Evolutionary conservation across 2,113 vertebrate genomes (phyloP).

Genomic region (Catagonus wagneri): DNA sequence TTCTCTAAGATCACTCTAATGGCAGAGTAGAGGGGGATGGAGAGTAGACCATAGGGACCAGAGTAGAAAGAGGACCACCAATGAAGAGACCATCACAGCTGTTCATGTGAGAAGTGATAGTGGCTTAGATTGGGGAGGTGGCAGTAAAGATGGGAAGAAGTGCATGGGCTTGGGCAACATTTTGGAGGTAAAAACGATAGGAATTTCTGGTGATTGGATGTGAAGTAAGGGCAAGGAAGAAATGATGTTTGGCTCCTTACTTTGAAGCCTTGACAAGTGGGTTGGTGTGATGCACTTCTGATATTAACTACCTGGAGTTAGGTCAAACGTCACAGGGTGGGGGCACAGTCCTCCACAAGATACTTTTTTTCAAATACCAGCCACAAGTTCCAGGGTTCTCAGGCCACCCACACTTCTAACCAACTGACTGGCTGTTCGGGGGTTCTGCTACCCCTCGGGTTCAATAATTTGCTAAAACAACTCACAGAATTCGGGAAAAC

Average conservation of each 20-base stretch:
- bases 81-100: accelerated
- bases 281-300: not conserved
- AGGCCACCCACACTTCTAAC: not conserved
- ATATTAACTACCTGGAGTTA: not conserved
- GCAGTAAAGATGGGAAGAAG: not conserved
- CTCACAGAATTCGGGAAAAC: not conserved
- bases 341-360: not conserved
- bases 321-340: no score
- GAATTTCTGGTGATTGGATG: not conserved
- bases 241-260: not conserved
- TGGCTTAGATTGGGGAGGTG: not conserved
- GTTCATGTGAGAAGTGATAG: not conserved
- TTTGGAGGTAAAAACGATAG: not conserved
- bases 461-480: not conserved
- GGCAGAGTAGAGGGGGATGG: not conserved
- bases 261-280: not conserved
- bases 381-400: not conserved
- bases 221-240: not conserved
- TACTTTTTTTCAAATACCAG: not conserved
- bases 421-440: not conserved
- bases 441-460: not conserved
- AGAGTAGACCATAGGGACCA: not conserved
- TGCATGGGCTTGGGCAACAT: not conserved
- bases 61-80: not conserved
- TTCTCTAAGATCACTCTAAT: not conserved